Evolutionary conservation across 1,140 invertebrate species (phyloP), one percentile per base, ranked within the genome.

Genomic region (Drosophila kohkoa): DNA sequence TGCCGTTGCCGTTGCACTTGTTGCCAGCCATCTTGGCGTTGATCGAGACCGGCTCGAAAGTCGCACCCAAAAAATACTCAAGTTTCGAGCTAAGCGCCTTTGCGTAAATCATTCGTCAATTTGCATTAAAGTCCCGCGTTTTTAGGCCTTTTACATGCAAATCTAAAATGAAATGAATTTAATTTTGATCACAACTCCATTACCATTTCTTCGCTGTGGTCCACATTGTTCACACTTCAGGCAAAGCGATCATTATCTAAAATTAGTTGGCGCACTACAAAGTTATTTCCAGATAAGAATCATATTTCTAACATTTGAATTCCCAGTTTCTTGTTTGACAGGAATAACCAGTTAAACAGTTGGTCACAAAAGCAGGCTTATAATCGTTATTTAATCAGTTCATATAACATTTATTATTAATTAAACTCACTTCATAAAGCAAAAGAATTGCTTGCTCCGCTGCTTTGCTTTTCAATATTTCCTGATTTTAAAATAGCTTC

Each of bases 91-190:
- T 55, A 4, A 15, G 32, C 16, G 32, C 45, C 43, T 48, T 15
- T 7, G 11, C 3, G 11, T 60, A n/a, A 48, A 49, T 48, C 28
- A 15, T 49, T 25, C 2, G 10, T 30, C 41, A 35, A 77, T 77
- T 65, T 65, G 48, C 71, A 77, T 65, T 45, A 28, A 28, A n/a
- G 13, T 25, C 55, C 32, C 1, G 8, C 3, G 5, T 32, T 52
- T n/a, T 45, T 13, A 30, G 38, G 3, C 25, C 10, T 49, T 67
- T 64, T 52, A 32, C 35, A 72, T 67, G 20, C 28, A 49, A 55
- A 57, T 55, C 35, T 25, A 11, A 25, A 25, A n/a, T 13, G 13
- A 60, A 52, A 60, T 69, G 5, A 30, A 11, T 51, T 41, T 30
- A 52, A 41, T 32, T 65, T n/a, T 15, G 20, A 5, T 2, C 11